These are phyloP conservation scores for Diarsia mendica DNA, from an alignment of 2,888 invertebrate species.

Conservation along the genomic window DNA sequence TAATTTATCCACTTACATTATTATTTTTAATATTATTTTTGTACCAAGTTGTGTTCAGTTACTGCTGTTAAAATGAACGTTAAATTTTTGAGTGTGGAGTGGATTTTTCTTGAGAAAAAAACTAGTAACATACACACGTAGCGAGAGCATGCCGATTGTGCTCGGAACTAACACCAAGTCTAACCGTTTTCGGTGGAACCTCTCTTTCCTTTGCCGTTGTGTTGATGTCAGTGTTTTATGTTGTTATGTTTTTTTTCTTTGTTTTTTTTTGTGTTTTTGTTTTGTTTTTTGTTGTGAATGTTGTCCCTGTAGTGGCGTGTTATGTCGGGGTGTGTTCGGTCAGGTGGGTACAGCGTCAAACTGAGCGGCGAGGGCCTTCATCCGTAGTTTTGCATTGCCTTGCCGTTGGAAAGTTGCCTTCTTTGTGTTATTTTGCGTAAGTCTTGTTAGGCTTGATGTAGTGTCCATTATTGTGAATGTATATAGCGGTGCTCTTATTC, in stretches of 20 bases:
- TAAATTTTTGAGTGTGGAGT: slow-evolving; percentile 88
- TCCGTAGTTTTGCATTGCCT: slow-evolving; percentile 84
- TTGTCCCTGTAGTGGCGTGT: slow-evolving; percentile 81
- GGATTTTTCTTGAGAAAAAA: slow-evolving; percentile 83
- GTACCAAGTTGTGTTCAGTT: slow-evolving; percentile 83
- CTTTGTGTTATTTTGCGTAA: slow-evolving; percentile 87
- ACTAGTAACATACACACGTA: slow-evolving; percentile 71
- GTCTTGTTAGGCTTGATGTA: slow-evolving; percentile 88
- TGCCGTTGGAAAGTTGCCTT: slow-evolving; percentile 82
- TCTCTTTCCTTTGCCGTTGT: slow-evolving; percentile 87
- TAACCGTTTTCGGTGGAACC: slow-evolving; percentile 80
- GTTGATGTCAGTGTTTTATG: slow-evolving; percentile 82
- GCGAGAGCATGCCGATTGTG: slow-evolving; percentile 85
- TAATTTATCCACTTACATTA: slow-evolving; percentile 74
- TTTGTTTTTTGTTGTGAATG: slow-evolving; percentile 83
- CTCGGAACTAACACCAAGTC: slow-evolving; percentile 81
- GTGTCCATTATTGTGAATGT: slow-evolving; percentile 81
- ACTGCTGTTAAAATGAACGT: slow-evolving; percentile 82
- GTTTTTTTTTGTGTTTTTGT: slow-evolving; percentile 74
- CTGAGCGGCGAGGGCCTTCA: slow-evolving; percentile 77
- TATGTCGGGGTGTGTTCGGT: slow-evolving; percentile 82
- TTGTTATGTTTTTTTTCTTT: slow-evolving; percentile 72
- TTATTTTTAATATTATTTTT: slow-evolving; percentile 74
- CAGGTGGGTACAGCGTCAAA: slow-evolving; percentile 85
- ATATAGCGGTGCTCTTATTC: slow-evolving; percentile 77